These are phyloP conservation scores for Holacanthella duospinosa DNA, from an alignment of 2,888 invertebrate genomes.

Conservation along the genomic window DNA sequence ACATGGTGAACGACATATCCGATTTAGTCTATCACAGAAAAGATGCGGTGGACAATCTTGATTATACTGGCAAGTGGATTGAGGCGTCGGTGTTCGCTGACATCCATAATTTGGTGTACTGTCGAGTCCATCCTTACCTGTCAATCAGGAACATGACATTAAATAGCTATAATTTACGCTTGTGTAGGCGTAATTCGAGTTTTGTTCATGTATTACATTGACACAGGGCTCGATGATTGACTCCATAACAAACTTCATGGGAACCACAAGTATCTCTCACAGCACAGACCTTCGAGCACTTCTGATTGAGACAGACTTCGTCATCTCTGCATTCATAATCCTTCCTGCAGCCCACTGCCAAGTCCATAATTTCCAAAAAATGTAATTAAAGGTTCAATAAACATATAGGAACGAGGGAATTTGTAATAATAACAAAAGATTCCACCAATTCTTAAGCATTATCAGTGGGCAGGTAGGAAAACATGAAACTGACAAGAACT, in stretches of 20 bases:
- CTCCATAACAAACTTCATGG: constrained; percentile 76
- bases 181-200: constrained; percentile 40
- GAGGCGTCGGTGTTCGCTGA: constrained; percentile 47
- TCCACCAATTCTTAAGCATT: neutral
- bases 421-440: neutral
- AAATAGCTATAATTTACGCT: no score
- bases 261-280: constrained; percentile 58
- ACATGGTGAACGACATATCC: constrained; percentile 71
- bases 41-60: constrained; percentile 68
- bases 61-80: constrained; percentile 63
- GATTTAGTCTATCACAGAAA: constrained; percentile 69
- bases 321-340: constrained; percentile 70
- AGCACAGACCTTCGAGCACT: constrained; percentile 56
- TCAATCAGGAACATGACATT: no score
- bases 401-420: neutral
- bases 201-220: constrained; percentile 63
- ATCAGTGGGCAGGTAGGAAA: neutral
- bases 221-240: constrained; percentile 80
- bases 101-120: neutral
- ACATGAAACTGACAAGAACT: neutral
- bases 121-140: constrained; percentile 1
- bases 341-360: constrained; percentile 47
- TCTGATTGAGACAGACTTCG: constrained; percentile 63
- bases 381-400: neutral
- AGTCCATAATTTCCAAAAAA: neutral